These are phyloP conservation scores for Cryptoprocta ferox DNA, from an alignment of 2,797 vertebrate genomes.

Conservation along the genomic window DNA sequence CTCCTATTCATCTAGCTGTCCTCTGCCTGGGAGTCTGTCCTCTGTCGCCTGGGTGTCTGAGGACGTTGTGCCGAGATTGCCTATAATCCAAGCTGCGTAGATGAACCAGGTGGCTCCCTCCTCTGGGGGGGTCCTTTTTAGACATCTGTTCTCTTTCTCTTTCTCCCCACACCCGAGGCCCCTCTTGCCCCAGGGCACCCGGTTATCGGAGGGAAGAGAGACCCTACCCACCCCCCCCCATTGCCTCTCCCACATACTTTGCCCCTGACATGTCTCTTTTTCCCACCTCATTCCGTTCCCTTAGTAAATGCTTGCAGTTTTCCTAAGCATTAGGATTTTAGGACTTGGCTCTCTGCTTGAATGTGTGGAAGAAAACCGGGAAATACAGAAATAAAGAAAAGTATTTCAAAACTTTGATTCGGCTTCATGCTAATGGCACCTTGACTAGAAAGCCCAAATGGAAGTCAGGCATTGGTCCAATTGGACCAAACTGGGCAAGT, in stretches of 20 bases:
- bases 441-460: not conserved
- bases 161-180: not conserved
- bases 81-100: not conserved
- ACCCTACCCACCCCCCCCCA: not conserved
- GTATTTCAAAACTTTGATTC: not conserved
- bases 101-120: not conserved
- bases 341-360: not conserved
- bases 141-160: not conserved
- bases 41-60: not conserved
- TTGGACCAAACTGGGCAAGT: no score
- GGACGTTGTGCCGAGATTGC: not conserved
- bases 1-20: not conserved
- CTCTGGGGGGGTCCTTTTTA: not conserved
- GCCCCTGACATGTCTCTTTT: not conserved
- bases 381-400: not conserved
- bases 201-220: not conserved
- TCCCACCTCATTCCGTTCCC: not conserved
- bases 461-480: not conserved
- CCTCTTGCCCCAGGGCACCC: not conserved
- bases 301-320: not conserved
- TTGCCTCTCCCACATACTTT: not conserved
- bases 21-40: not conserved
- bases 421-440: not conserved
- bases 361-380: not conserved
- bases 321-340: not conserved